Evolutionary conservation across 2,888 invertebrate genomes (phyloP).

Genomic region (Drosophila sordidula): DNA sequence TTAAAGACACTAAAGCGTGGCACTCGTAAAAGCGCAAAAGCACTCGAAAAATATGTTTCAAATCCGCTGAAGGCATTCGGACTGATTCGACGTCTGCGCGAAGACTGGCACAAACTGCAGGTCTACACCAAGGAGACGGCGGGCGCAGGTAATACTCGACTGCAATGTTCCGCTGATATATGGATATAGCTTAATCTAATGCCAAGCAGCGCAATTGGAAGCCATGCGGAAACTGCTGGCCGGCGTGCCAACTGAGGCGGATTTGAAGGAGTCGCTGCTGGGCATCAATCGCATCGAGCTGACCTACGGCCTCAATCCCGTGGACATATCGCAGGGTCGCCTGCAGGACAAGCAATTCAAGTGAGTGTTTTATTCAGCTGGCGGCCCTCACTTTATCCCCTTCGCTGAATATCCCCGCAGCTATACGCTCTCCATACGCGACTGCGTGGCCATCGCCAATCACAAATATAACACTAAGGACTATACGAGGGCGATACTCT

Average conservation of each 20-base stretch:
- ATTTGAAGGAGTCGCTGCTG: conserved; percentile 36
- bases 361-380: conserved; percentile 22
- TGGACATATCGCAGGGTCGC: conserved; percentile 45
- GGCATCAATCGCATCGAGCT: conserved; percentile 51
- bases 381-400: neutral
- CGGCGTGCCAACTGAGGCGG: conserved; percentile 14
- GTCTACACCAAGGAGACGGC: neutral
- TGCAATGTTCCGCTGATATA: neutral
- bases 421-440: conserved; percentile 29
- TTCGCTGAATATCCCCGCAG: no score
- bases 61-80: conserved; percentile 54
- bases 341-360: conserved; percentile 35
- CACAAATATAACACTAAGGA: conserved; percentile 29
- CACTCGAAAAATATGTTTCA: conserved; percentile 36
- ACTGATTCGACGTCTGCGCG: conserved; percentile 49
- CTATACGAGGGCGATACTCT: conserved; percentile 35
- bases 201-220: conserved; percentile 19
- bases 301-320: conserved; percentile 39
- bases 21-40: neutral
- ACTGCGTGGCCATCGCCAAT: conserved; percentile 50
- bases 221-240: conserved; percentile 25
- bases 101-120: conserved; percentile 56
- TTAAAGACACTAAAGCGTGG: conserved; percentile 23
- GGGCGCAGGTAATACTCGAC: conserved; percentile 29
- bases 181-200: no score